These are phyloP conservation scores for Lepeophtheirus salmonis DNA, from an alignment of 1,140 invertebrate genomes.

Conservation along the genomic window DNA sequence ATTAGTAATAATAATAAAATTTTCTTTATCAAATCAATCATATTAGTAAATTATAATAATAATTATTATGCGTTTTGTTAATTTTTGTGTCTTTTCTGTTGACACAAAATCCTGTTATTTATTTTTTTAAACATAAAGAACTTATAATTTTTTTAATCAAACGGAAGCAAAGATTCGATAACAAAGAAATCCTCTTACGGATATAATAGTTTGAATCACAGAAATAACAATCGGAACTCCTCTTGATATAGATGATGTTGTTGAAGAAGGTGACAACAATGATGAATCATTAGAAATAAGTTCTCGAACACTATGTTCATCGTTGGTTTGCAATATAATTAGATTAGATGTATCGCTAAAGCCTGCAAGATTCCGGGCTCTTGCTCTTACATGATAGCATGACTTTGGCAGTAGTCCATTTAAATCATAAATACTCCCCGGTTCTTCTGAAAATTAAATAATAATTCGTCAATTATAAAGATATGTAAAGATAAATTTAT, in stretches of 20 bases:
- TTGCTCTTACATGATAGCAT: conserved; percentile 7
- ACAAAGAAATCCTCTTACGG: neutral
- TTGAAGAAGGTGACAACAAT: neutral
- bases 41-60: neutral
- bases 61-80: neutral
- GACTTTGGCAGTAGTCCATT: neutral
- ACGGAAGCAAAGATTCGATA: neutral
- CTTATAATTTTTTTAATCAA: neutral
- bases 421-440: neutral
- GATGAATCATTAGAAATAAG: conserved; percentile 2
- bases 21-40: neutral
- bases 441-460: neutral
- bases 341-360: conserved; percentile 14
- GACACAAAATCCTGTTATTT: neutral
- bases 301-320: conserved; percentile 5
- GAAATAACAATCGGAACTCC: neutral
- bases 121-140: neutral
- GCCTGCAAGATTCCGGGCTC: conserved; percentile 9
- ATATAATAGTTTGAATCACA: neutral
- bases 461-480: no score
- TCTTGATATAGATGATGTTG: neutral
- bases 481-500: neutral
- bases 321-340: conserved; percentile 12
- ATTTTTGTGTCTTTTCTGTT: neutral
- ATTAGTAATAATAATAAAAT: neutral